Evolutionary conservation across 35 echinoderm and acorn worm species (phyloP), one percentile per base, ranked within the genome.

Genomic region (Hemicentrotus pulcherrimus): DNA sequence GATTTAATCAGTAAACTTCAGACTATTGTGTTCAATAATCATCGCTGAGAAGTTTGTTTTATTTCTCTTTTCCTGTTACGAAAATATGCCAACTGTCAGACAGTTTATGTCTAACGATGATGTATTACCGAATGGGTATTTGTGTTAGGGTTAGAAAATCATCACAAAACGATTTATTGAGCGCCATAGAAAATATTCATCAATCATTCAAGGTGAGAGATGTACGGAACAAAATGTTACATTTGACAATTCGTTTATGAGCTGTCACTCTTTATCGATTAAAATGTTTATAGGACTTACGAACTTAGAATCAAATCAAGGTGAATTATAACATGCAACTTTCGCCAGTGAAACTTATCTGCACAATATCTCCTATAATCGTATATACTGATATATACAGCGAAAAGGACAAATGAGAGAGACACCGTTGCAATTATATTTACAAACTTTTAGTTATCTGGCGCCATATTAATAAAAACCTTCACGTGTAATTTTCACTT

Each of bases 61-160:
- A 78, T 78, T 78, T 78, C 15, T 22, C 19, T 78, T n/a, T 78
- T 78, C 28, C 22, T n/a, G 65, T 2, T 78, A n/a, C 19, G 65
- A 78, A 78, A 78, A 78, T 78, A 78, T n/a, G 18, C 65, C 65
- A 78, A 8, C 65, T 78, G 65, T 78, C 65, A 78, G 22, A 78
- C 65, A 78, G 65, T 78, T 78, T 78, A 78, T 78, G 65, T 78
- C 65, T 78, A 78, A 78, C 65, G 65, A 78, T 78, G 65, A 78
- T 78, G 65, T 78, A 78, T 78, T 78, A n/a, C 28, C 65, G 19
- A 78, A 78, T 78, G 18, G 50, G 65, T 78, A 78, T 78, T 28
- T 78, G 19, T 78, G 19, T 8, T 78, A 22, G 65, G 28, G 24
- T 78, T 14, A 55, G 50, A 78, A 78, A 78, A 28, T 78, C 65